These are phyloP conservation scores for Spilosoma lubricipeda DNA, from an alignment of 2,888 invertebrate genomes.

Conservation along the genomic window DNA sequence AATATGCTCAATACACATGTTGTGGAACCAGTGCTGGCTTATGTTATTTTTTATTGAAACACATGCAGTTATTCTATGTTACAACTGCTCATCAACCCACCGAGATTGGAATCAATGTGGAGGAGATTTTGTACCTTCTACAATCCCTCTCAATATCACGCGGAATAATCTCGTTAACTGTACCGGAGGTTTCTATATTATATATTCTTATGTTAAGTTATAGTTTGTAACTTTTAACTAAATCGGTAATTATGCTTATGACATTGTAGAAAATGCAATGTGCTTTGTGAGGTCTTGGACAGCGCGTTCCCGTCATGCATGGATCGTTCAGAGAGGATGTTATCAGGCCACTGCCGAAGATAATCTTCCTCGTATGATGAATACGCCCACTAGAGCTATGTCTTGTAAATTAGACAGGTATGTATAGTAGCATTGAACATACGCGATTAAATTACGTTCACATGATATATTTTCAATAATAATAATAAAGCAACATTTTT, in stretches of 20 bases:
- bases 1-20: constrained; percentile 41
- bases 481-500: too few relatives aligned
- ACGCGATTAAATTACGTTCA: too few relatives aligned
- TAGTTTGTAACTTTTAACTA: background rate
- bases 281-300: constrained; percentile 80
- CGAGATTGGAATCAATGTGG: constrained; percentile 63
- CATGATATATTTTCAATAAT: too few relatives aligned
- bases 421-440: too few relatives aligned
- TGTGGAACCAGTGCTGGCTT: constrained; percentile 47
- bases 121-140: constrained; percentile 64
- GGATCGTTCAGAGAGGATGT: constrained; percentile 82
- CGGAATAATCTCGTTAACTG: constrained; percentile 68
- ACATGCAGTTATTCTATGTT: constrained; percentile 63
- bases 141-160: constrained; percentile 61
- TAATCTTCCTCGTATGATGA: constrained; percentile 59
- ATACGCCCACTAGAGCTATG: constrained; percentile 71
- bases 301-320: constrained; percentile 70
- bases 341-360: constrained; percentile 64
- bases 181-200: constrained; percentile 63
- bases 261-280: constrained; percentile 70
- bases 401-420: constrained; percentile 73
- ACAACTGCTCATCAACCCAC: constrained; percentile 74
- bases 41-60: constrained; percentile 39
- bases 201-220: background rate
- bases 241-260: constrained; percentile 3